Conservation (phyloP, 1,140 invertebrate genomes). For the Helicoverpa zea region DNA sequence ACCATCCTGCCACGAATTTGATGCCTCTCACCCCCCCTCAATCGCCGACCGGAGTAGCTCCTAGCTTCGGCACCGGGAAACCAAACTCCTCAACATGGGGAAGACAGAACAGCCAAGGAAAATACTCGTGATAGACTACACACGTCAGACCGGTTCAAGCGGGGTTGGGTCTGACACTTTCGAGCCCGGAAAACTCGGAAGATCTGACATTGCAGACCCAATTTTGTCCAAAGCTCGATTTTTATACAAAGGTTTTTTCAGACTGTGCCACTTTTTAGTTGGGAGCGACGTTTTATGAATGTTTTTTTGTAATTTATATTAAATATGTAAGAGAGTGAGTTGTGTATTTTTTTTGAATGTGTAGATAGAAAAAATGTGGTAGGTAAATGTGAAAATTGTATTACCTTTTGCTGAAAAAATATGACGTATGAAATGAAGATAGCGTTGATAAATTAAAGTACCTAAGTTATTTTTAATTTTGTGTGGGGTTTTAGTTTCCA, state of each 20-base stretch:
- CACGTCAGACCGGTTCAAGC: neutral
- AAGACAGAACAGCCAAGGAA: conserved; percentile 74
- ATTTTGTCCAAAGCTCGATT: conserved; percentile 1
- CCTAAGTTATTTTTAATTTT: too few relatives aligned
- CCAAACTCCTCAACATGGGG: conserved; percentile 58
- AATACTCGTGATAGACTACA: conserved; percentile 63
- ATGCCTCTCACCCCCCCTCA: conserved; percentile 72
- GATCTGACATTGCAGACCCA: conserved; percentile 13
- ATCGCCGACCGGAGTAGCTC: conserved; percentile 67
- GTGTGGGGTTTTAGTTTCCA: neutral
- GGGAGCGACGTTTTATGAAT: neutral
- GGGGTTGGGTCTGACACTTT: neutral
- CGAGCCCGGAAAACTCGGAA: neutral
- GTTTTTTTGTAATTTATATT: neutral
- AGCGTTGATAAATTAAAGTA: too few relatives aligned
- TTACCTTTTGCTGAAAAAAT: too few relatives aligned
- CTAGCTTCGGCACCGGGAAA: conserved; percentile 54
- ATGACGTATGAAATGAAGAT: too few relatives aligned
- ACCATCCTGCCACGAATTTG: conserved; percentile 79
- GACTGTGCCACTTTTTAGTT: conserved; percentile 10
- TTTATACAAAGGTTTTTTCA: conserved; percentile 17
- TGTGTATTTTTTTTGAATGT: too few relatives aligned
- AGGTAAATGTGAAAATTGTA: too few relatives aligned
- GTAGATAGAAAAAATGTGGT: too few relatives aligned
- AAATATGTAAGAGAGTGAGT: neutral